Percentiles rank a stretch among this genome's conserved stretches.
phyloP scores from a whole-genome alignment of 2,888 invertebrate species.

The Nineta flava region DNA sequence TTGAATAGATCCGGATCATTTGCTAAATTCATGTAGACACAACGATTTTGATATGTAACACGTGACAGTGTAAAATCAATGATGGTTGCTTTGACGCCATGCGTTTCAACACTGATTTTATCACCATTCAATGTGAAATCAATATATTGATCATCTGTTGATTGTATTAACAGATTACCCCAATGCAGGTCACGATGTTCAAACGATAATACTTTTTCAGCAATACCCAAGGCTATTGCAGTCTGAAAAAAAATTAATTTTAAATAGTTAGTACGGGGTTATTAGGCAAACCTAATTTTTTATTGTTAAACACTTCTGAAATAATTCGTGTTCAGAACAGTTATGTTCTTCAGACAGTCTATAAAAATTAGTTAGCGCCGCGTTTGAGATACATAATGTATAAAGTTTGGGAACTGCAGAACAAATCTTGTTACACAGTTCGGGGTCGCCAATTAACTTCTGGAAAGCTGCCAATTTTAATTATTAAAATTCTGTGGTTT shows the following conservation, averaged over 20 bases:
- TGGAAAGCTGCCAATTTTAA: too few relatives aligned
- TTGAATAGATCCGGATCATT: constrained; percentile 58
- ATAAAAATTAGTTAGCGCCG: too few relatives aligned
- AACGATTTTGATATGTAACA: constrained; percentile 38
- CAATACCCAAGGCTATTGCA: constrained; percentile 72
- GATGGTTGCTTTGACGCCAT: constrained; percentile 51
- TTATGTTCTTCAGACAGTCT: too few relatives aligned
- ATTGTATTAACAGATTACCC: constrained; percentile 76
- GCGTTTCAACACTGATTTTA: constrained; percentile 29
- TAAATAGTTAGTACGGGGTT: too few relatives aligned
- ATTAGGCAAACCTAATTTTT: too few relatives aligned
- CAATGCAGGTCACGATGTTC: constrained; percentile 94
- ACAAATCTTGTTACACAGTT: too few relatives aligned
- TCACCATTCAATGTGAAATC: constrained; percentile 35
- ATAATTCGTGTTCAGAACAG: too few relatives aligned
- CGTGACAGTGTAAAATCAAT: constrained; percentile 87
- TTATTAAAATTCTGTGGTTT: too few relatives aligned
- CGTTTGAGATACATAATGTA: too few relatives aligned
- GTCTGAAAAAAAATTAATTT: constrained; percentile 37
- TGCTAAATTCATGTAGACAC: constrained; percentile 60
- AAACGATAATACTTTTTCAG: constrained; percentile 69
- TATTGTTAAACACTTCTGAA: too few relatives aligned
- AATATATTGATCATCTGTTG: constrained; percentile 38
- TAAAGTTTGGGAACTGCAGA: too few relatives aligned
- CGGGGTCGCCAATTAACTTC: too few relatives aligned